These are phyloP conservation scores for Cantharis rustica DNA, from an alignment of 2,888 invertebrate species.

Conservation along the genomic window DNA sequence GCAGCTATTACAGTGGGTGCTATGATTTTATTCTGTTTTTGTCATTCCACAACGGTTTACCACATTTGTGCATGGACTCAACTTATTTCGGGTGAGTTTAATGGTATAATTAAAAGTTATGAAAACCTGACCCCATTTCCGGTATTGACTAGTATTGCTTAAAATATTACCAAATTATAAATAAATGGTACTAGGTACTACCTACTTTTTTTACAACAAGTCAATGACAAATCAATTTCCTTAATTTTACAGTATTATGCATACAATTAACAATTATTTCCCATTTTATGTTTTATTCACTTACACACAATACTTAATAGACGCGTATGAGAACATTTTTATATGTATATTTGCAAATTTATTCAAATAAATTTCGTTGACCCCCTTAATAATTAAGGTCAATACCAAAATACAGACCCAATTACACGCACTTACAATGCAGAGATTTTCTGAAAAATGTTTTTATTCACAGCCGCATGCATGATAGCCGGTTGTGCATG, in stretches of 20 bases:
- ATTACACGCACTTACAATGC: neutral
- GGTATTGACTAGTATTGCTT: neutral
- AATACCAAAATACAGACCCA: neutral
- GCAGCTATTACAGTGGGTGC: slow-evolving; percentile 86
- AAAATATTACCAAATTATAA: neutral
- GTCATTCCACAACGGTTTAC: slow-evolving; percentile 90
- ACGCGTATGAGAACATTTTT: neutral
- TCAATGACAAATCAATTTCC: neutral
- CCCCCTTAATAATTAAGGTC: neutral
- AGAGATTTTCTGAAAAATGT: neutral
- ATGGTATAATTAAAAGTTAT: neutral
- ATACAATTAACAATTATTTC: neutral
- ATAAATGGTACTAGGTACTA: neutral
- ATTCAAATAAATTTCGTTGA: neutral
- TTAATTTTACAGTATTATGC: neutral
- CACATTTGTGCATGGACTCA: slow-evolving; percentile 95
- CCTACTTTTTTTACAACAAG: neutral
- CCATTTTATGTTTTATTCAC: neutral
- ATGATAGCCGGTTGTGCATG: slow-evolving; percentile 87
- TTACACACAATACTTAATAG: neutral
- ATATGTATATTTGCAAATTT: neutral
- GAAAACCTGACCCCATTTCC: neutral
- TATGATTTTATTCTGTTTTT: slow-evolving; percentile 91
- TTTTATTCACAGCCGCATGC: slow-evolving; percentile 71
- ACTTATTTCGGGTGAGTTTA: slow-evolving; percentile 84